Evolutionary conservation across 2,888 invertebrate species (phyloP), one percentile per base, ranked within the genome.

Genomic region (Rhopalosiphum nymphaeae): DNA sequence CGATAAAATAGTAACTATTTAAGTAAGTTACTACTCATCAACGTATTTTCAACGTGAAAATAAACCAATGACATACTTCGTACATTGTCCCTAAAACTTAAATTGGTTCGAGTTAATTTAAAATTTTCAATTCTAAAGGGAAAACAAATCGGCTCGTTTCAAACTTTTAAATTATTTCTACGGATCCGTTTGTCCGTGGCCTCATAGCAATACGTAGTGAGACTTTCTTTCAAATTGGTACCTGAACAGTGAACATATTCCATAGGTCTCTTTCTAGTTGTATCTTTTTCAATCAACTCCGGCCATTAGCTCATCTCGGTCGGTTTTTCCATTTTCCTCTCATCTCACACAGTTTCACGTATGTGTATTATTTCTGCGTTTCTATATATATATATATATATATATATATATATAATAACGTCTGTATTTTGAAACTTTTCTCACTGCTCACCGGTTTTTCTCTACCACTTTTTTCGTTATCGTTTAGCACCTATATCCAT

Each of bases 251-350:
- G 78, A 78, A 78, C 78, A 44, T 36, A 89, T 89, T 89, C 89
- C 21, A 44, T 44, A 44, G 57, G 89, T 89, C 57, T 56, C 26
- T 44, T 25, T 13, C 44, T 11, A 9, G 25, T 36, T 4, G 56
- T 89, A n/a, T 44, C 29, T 49, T 90, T 78, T 90, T 46, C 67
- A 90, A 90, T 90, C 67, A 90, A 56, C 57, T 89, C 21, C 16
- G 29, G 56, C 57, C 29, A 44, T 42, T 57, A 56, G 29, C 36
- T 78, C 78, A 78, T 78, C 78, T 21, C 78, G 1, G 78, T 36
- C 36, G 78, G 78, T 78, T 78, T 78, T 42, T 3, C 36, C 36
- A 78, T 78, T 78, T 78, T 7, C 21, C 36, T 9, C 36, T 9
- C 57, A 36, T 78, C 21, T 78, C n/a, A 7, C 67, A 36, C 67